Conservation (phyloP, 2,797 vertebrate genomes). For the Tolypeutes matacus region DNA sequence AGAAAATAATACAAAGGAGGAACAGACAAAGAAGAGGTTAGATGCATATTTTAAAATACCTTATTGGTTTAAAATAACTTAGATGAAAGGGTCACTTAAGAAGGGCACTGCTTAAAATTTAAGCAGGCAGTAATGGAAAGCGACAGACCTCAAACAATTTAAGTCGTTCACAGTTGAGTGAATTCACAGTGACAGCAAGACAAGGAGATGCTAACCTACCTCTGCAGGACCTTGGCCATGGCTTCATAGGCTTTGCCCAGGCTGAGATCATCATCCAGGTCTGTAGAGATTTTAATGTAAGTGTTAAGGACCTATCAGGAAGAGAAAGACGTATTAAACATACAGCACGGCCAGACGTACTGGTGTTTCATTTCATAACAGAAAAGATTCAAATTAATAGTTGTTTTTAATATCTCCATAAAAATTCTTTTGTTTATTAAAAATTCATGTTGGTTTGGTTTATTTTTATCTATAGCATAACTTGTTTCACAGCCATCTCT, state of each 20-base stretch:
- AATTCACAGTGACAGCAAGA: conserved; percentile 86
- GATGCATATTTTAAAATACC: conserved; percentile 71
- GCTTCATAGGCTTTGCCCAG: conserved; percentile 89
- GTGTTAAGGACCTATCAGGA: conserved; percentile 84
- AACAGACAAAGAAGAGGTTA: conserved; percentile 70
- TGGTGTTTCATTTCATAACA: conserved; percentile 10
- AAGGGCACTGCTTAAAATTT: conserved; percentile 89
- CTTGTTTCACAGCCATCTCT: conserved; percentile 53
- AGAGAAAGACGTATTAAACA: conserved; percentile 60
- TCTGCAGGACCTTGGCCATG: conserved; percentile 87
- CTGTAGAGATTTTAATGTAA: conserved; percentile 85
- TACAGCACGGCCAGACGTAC: background rate
- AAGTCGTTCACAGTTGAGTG: conserved; percentile 88
- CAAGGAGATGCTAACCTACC: conserved; percentile 87
- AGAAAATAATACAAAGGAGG: background rate
- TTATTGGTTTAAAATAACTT: conserved; percentile 85
- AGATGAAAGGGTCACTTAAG: conserved; percentile 88
- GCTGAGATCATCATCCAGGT: conserved; percentile 85
- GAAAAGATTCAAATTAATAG: conserved; percentile 65
- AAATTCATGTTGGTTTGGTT: conserved; percentile 72
- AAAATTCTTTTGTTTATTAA: conserved; percentile 71
- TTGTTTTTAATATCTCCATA: conserved; percentile 62
- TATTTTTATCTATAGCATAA: conserved; percentile 73
- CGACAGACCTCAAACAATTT: conserved; percentile 90
- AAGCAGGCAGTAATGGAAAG: conserved; percentile 89